phyloP scores from a whole-genome alignment of 2,888 invertebrate genomes.

The Gymnosoma rotundatum region DNA sequence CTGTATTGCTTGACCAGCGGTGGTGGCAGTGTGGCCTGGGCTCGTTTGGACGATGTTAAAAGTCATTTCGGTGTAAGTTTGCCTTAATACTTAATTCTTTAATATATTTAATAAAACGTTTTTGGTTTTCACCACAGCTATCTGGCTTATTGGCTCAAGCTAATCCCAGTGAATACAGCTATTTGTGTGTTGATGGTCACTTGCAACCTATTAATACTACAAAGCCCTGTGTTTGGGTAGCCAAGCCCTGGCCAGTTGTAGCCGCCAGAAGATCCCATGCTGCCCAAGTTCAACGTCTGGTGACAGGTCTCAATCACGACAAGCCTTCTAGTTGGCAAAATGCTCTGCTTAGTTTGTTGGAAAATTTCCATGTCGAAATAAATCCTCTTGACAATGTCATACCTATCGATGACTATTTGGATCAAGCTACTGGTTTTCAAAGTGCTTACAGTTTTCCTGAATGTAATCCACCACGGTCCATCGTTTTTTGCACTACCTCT shows the following conservation, averaged over 20 bases:
- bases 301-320: conserved; percentile 82
- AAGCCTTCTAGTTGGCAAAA: conserved; percentile 83
- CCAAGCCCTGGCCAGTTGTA: conserved; percentile 90
- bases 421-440: conserved; percentile 85
- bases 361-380: conserved; percentile 84
- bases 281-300: conserved; percentile 83
- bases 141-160: conserved; percentile 80
- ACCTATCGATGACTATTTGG: conserved; percentile 87
- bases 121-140: conserved; percentile 73
- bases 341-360: conserved; percentile 85
- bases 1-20: conserved; percentile 90
- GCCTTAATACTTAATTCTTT: not conserved
- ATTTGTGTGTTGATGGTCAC: conserved; percentile 90
- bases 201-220: conserved; percentile 84
- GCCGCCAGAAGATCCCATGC: conserved; percentile 84
- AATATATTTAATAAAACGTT: not conserved
- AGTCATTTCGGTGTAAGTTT: conserved; percentile 86
- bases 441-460: conserved; percentile 87
- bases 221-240: conserved; percentile 89
- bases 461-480: conserved; percentile 86
- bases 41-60: conserved; percentile 87
- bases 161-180: conserved; percentile 85
- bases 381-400: conserved; percentile 84
- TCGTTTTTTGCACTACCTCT: conserved; percentile 87
- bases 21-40: conserved; percentile 92